Evolutionary conservation across 2,113 vertebrate species (phyloP).

Genomic region (Muntiacus reevesi): DNA sequence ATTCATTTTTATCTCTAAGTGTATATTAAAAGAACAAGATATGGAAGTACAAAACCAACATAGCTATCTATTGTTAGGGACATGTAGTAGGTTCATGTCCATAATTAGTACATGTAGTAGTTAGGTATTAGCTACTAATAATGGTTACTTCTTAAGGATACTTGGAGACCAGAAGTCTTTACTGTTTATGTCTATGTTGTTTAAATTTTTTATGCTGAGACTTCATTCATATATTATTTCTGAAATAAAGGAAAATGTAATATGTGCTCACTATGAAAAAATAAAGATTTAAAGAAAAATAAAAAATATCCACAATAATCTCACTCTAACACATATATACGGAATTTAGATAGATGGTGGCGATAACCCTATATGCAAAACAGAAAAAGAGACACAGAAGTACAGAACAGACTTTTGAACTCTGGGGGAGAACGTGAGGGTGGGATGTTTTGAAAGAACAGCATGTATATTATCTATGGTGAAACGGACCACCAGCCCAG

Average conservation of each 20-base stretch:
- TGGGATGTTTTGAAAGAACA: too few species aligned
- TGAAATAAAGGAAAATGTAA: neutral
- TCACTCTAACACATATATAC: too few species aligned
- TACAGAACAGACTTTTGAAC: too few species aligned
- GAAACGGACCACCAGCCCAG: too few species aligned
- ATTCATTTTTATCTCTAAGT: neutral
- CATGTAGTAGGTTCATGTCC: neutral
- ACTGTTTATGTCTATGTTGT: neutral
- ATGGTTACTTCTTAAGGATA: neutral
- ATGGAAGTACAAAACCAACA: neutral
- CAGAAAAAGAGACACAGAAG: too few species aligned
- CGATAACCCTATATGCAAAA: too few species aligned
- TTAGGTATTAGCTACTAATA: neutral
- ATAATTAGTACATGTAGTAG: neutral
- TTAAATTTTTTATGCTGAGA: neutral
- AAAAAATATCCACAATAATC: neutral
- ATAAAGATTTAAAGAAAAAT: neutral
- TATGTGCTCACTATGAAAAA: neutral
- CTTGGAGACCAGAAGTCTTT: neutral
- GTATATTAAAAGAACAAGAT: neutral
- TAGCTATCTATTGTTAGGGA: neutral
- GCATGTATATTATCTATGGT: too few species aligned
- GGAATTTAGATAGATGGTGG: too few species aligned
- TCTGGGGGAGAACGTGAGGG: too few species aligned
- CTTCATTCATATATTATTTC: neutral